These are phyloP conservation scores for Axinella damicornis DNA, from an alignment of 37 sponge, comb jelly and placozoan species.

Conservation along the genomic window DNA sequence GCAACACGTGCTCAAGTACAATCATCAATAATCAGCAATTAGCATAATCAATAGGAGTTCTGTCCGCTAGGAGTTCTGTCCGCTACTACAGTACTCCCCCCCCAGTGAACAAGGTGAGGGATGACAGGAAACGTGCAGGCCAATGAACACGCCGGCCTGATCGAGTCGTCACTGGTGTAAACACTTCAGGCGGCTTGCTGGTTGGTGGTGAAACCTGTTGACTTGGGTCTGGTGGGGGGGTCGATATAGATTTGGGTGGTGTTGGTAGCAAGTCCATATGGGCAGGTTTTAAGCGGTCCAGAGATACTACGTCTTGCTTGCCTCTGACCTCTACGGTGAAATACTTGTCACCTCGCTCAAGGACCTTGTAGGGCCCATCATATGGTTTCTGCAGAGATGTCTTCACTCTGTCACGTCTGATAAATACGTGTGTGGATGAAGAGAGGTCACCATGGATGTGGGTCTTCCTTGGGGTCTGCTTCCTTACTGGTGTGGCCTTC, in stretches of 20 bases:
- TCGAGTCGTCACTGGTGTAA: neutral
- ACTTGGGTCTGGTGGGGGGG: no score
- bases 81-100: constrained; percentile 27
- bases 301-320: neutral
- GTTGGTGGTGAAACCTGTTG: no score
- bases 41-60: no score
- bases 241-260: no score
- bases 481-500: neutral
- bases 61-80: no score
- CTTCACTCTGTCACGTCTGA: neutral
- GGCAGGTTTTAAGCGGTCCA: constrained; percentile 14
- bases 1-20: no score
- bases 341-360: neutral
- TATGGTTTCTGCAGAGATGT: neutral
- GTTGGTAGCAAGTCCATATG: neutral
- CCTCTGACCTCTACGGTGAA: neutral
- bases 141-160: constrained; percentile 14
- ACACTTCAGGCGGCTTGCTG: neutral
- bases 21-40: no score
- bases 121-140: neutral
- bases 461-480: neutral
- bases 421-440: constrained; percentile 12
- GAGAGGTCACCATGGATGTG: neutral
- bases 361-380: neutral
- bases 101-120: neutral